Evolutionary conservation across 2,797 vertebrate species (phyloP).

Genomic region (Malacoctenus gilli): DNA sequence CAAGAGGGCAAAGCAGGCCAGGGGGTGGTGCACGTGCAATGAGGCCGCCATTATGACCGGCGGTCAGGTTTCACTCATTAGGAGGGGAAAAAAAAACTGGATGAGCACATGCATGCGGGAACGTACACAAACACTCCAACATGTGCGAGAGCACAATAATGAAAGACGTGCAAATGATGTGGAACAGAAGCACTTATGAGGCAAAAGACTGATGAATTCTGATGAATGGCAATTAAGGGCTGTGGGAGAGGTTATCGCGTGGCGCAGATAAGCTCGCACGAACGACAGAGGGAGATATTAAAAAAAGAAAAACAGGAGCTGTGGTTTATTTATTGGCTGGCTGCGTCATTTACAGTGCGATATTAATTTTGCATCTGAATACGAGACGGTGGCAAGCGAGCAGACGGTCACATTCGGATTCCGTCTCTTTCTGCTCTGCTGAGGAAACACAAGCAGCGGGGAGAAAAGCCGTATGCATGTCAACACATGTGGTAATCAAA

Average conservation of each 20-base stretch:
- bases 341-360: slow-evolving; percentile 8
- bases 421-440: slow-evolving; percentile 6
- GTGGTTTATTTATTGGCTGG: slow-evolving; percentile 8
- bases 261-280: slow-evolving; percentile 28
- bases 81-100: slow-evolving; percentile 9
- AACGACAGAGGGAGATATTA: background rate
- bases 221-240: slow-evolving; percentile 43
- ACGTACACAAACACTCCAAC: background rate
- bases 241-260: slow-evolving; percentile 16
- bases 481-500: background rate
- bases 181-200: slow-evolving; percentile 50
- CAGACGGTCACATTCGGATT: slow-evolving; percentile 16
- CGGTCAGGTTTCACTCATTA: slow-evolving; percentile 45
- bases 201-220: slow-evolving; percentile 24
- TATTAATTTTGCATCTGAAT: slow-evolving; percentile 27
- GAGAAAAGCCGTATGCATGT: background rate
- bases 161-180: slow-evolving; percentile 46
- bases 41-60: slow-evolving; percentile 19
- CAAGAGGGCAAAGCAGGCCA: slow-evolving; percentile 1
- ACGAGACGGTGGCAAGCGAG: slow-evolving; percentile 3
- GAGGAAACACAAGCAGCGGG: background rate
- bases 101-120: slow-evolving; percentile 6
- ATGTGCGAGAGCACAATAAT: slow-evolving; percentile 25
- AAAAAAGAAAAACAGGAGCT: background rate
- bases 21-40: slow-evolving; percentile 45